Evolutionary conservation across 2,797 vertebrate species (phyloP), one percentile per base, ranked within the genome.

Genomic region (Limnodromus scolopaceus): DNA sequence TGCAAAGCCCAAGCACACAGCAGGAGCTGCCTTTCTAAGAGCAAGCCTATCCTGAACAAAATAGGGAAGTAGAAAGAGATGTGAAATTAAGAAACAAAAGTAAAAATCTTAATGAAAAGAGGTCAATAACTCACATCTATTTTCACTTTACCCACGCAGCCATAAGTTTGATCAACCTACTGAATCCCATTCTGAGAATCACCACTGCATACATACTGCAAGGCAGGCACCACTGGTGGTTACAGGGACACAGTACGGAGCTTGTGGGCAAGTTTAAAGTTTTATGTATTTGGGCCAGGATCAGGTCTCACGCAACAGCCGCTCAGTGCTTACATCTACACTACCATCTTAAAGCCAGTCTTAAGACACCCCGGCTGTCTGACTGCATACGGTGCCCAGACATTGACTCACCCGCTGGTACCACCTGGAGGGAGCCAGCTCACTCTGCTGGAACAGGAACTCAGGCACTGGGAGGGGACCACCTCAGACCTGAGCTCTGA

Each of bases 251-350:
- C 16, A 10, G 48, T 3, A 27, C 63, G 38, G 15, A 53, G 46
- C 24, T 0, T 2, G 9, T 2, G 2, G 45, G 27, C 13, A 43
- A 69, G 54, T 19, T 16, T 32, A 38, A 13, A 53, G 48, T 27
- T 41, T 11, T 17, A 25, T 2, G 10, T 43, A 9, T n/a, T 32
- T 11, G 19, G 60, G 63, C 20, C 45, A 76, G 55, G 68, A 70
- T 9, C 23, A 63, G 53, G 38, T 43, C 71, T 60, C 64, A 30
- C 6, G 7, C 41, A 20, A 25, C 0, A 30, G 39, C 10, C 9
- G n/a, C 68, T 36, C 57, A 32, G 38, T 14, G 34, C 55, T 51
- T 32, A 30, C 9, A 54, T 17, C 54, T 24, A 16, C 11, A 16
- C 10, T 15, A 43, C 38, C 38, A 43, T 27, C 68, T 75, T 18